Base-by-base conservation (phyloP, 2,888 invertebrate genomes). In the Diaphora mendica region DNA sequence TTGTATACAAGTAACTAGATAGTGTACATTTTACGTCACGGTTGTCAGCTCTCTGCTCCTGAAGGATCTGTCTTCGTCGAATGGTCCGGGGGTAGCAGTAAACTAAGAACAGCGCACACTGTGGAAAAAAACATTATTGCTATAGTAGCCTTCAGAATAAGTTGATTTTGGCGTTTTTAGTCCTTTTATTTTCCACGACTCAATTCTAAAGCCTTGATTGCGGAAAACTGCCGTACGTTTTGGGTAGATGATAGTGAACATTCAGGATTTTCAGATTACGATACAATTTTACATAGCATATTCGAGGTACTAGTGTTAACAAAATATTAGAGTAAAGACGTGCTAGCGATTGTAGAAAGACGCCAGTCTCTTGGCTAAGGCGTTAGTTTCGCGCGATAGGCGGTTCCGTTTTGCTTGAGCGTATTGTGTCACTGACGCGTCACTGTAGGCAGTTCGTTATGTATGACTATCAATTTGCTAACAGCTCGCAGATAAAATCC, bases 41-140 rank as follows among this genome's bases (percentile, higher is more conserved):
- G 39, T 20, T 44, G 71, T 72, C 65, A 77, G 51, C 70, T 74
- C 17, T 74, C 42, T 30, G 70, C 23, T n/a, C 30, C n/a, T 39
- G 72, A 51, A 20, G 30, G 59, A 5, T 33, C 73, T 75, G 79
- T 59, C 66, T 78, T 73, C 72, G 79, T 70, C 17, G 74, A 70
- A 33, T 82, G 79, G 4, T 88, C 88, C 11, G 84, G 82, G 3
- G 93, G 94, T 7, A 95, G 85, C 0, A 93, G 81, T 62, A 92
- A 88, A 65, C 93, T 92, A 8, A 94, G 85, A 0, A 80, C 90
- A 2, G 92, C 92, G 67, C 94, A 94, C 26, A 92, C 94, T 95
- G 91, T 64, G 90, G 76, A 82, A 85, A 80, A 77, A 51, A 48
- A 69, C n/a, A 3, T 39, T 44, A 44, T 44, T 15, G 15, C 15